Base-by-base conservation (phyloP, 2,888 invertebrate genomes). In the Blera fallax region DNA sequence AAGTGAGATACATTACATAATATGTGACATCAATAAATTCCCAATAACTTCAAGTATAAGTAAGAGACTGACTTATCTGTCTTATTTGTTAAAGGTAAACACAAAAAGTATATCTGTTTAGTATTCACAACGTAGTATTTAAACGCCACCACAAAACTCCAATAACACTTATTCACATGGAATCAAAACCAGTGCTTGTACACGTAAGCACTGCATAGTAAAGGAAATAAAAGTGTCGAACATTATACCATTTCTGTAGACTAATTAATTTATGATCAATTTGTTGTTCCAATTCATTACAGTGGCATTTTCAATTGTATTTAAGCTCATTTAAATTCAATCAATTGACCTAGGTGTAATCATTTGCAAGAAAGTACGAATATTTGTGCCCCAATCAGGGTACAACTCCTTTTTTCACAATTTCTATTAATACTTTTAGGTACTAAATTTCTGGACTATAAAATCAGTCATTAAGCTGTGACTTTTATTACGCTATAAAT, bases 261-360 rank as follows among this genome's bases (percentile, higher is more conserved):
- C 37, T 32, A 16, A 67, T 54, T 54, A 69, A 56, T 56, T 32
- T 34, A 56, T 45, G 34, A 34, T 5, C 32, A 45, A 69, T 21
- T 45, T 32, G 54, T 34, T n/a, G 54, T 34, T n/a, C 45, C 21
- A 10, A 34, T 45, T 45, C 7, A 58, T 58, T 48, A 45, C 14
- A 14, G 1, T n/a, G 7, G 43, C 32, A 56, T 45, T 58, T 48
- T 56, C 56, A 70, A 45, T 58, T 8, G n/a, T 27, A 70, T 70
- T 24, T 34, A 14, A 70, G 32, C n/a, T 43, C 29, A 70, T 11
- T 70, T 70, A 21, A 58, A 58, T 58, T 58, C 45, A 43, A 62
- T 43, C 11, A 27, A 43, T 58, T 70, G 56, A 56, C 70, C 70
- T 58, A 27, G 14, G 21, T 18, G 29, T 14, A 16, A 21, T 14